phyloP scores from a whole-genome alignment of 2,888 invertebrate species.

The Conomelus anceps region DNA sequence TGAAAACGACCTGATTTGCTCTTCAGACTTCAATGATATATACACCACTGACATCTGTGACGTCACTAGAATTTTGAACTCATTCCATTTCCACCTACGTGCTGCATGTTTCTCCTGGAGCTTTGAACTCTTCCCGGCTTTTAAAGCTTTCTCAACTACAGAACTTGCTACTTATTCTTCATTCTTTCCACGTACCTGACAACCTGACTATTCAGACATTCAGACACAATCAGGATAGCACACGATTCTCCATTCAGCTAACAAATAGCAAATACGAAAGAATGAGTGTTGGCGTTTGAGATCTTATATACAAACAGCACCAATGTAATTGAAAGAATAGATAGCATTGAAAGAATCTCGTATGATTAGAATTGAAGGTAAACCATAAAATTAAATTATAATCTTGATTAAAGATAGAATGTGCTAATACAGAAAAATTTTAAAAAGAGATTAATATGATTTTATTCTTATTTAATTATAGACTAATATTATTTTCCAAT shows the following conservation, averaged over 20 bases:
- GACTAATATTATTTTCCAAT: too few species aligned
- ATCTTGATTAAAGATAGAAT: too few species aligned
- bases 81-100: neutral
- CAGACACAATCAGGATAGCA: too few species aligned
- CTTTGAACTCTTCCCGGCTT: neutral
- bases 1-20: neutral
- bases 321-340: too few species aligned
- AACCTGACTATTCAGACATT: neutral
- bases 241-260: neutral
- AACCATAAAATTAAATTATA: too few species aligned
- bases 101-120: neutral
- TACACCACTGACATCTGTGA: neutral
- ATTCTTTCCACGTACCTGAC: neutral
- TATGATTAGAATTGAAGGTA: too few species aligned
- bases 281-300: neutral
- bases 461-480: too few species aligned
- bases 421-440: too few species aligned
- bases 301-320: too few species aligned
- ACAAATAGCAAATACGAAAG: neutral
- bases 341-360: neutral
- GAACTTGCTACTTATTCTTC: neutral
- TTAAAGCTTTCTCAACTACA: neutral
- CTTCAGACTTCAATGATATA: neutral
- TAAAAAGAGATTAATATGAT: too few species aligned
- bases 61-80: neutral